These are phyloP conservation scores for Monoplex corrugatus DNA, from an alignment of 2,888 invertebrate genomes.

Conservation along the genomic window DNA sequence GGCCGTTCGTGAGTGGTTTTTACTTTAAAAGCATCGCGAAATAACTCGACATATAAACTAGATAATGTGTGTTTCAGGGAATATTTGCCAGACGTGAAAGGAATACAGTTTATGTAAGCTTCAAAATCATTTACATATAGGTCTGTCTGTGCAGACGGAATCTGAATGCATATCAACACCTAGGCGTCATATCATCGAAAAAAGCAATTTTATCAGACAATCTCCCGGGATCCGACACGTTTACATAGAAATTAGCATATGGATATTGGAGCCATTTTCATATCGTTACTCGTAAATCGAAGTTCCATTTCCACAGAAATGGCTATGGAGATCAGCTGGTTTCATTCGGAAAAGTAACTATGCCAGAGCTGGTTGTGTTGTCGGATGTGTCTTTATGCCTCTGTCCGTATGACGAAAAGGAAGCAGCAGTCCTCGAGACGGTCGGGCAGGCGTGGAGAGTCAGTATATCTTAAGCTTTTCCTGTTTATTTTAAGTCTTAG, in stretches of 20 bases:
- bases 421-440: conserved; percentile 35
- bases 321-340: too few relatives aligned
- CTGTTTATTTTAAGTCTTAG: too few relatives aligned
- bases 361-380: not conserved
- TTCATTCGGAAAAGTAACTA: not conserved
- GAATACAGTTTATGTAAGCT: too few relatives aligned
- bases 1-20: too few relatives aligned
- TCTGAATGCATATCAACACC: not conserved
- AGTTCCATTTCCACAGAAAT: not conserved
- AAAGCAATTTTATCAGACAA: not conserved
- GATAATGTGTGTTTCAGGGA: too few relatives aligned
- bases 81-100: too few relatives aligned
- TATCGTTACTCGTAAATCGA: not conserved
- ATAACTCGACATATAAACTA: too few relatives aligned
- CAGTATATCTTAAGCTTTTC: too few relatives aligned
- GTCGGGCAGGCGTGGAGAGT: conserved; percentile 29
- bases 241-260: not conserved
- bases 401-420: conserved; percentile 45
- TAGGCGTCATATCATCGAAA: not conserved
- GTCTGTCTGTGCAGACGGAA: not conserved
- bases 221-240: not conserved
- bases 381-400: conserved; percentile 37
- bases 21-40: too few relatives aligned
- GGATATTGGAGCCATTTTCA: not conserved
- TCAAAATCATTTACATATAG: too few relatives aligned